A percentile compares a stretch with the other conserved stretches of the same genome.
Evolutionary conservation across 2,888 invertebrate species (phyloP).

Genomic region (Lysandra bellargus): DNA sequence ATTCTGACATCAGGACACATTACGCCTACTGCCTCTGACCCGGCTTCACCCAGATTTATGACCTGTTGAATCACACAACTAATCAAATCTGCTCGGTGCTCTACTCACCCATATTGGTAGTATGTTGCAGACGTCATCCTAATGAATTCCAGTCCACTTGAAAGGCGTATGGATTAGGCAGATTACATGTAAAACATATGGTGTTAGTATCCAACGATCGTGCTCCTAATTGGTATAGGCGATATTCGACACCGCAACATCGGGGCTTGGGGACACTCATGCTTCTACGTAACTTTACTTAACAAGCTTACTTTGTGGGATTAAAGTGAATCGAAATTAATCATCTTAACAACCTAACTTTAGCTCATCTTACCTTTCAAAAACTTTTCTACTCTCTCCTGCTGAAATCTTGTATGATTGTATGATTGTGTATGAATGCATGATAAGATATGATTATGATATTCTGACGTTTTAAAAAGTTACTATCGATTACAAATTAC

Average conservation of each 20-base stretch:
- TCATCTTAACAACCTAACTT: no score
- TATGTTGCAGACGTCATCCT: neutral
- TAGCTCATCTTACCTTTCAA: no score
- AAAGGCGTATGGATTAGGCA: neutral
- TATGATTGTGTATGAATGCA: neutral
- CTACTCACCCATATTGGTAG: neutral
- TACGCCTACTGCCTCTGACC: constrained; percentile 1
- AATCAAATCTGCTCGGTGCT: constrained; percentile 2
- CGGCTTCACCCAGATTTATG: neutral
- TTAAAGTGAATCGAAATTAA: neutral
- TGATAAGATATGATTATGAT: neutral
- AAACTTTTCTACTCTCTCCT: neutral
- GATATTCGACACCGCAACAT: neutral
- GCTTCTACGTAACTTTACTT: neutral
- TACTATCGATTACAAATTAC: neutral
- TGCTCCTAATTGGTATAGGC: neutral
- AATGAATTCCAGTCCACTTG: neutral
- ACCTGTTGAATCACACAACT: neutral
- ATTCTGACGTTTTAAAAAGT: no score
- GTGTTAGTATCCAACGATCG: neutral
- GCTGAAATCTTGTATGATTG: neutral
- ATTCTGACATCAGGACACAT: neutral
- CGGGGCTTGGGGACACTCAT: neutral
- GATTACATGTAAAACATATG: neutral
- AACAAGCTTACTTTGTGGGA: neutral